Evolutionary conservation across 2,888 invertebrate genomes (phyloP).

Genomic region (Chrysolina americana): DNA sequence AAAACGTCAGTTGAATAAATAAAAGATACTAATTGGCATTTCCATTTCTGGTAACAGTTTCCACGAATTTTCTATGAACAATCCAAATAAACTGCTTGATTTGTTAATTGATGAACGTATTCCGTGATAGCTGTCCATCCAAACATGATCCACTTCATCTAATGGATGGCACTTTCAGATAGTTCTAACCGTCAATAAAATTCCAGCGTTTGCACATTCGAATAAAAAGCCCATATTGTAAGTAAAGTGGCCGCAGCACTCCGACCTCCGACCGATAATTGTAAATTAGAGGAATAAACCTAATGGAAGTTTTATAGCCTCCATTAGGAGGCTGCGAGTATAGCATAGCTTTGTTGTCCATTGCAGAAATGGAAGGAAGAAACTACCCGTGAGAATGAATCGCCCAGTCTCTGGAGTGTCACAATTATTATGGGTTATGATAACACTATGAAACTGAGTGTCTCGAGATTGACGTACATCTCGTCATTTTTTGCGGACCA

Average conservation of each 20-base stretch:
- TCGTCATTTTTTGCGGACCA: background rate
- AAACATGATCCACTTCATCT: background rate
- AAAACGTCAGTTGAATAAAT: too few relatives aligned
- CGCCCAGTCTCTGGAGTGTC: background rate
- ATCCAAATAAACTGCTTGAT: too few relatives aligned
- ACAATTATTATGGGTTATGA: background rate
- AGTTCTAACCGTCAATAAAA: conserved; percentile 9
- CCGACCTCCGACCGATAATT: conserved; percentile 29
- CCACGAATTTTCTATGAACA: too few relatives aligned
- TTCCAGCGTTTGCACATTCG: conserved; percentile 9
- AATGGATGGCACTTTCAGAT: background rate
- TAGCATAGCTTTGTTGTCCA: conserved; percentile 15
- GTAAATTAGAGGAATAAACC: conserved; percentile 35
- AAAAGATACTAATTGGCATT: too few relatives aligned
- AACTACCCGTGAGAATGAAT: conserved; percentile 1
- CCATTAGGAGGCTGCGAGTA: conserved; percentile 32
- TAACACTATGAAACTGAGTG: background rate
- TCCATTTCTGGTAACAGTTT: too few relatives aligned
- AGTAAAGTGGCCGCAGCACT: conserved; percentile 30
- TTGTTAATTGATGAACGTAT: background rate
- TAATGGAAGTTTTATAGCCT: conserved; percentile 39
- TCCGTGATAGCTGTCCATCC: background rate
- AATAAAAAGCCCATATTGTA: conserved; percentile 24
- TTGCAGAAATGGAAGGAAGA: background rate
- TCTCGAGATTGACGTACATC: too few relatives aligned